Percentiles rank a stretch among this genome's conserved stretches.
Conservation (phyloP, 2,797 vertebrate genomes). For the Acridotheres tristis region DNA sequence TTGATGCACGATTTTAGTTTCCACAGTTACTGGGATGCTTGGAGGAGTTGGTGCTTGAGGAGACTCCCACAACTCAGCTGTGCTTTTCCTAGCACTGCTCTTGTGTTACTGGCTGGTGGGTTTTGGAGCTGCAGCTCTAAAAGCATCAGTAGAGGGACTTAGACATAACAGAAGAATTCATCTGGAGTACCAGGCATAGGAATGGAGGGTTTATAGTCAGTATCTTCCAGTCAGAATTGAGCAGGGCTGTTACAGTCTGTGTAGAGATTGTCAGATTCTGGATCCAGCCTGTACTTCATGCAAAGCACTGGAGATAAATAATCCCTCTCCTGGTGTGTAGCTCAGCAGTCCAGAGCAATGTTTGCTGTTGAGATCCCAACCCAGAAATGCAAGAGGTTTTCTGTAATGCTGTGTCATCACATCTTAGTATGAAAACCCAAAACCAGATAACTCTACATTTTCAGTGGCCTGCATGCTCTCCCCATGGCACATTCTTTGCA, state of each 20-base stretch:
- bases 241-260: background rate
- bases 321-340: background rate
- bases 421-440: background rate
- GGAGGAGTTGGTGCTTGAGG: background rate
- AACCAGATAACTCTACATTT: background rate
- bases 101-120: background rate
- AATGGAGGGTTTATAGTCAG: background rate
- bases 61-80: conserved; percentile 11
- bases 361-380: background rate
- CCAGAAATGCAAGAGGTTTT: background rate
- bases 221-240: background rate
- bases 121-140: background rate
- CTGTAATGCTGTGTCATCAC: fast-evolving
- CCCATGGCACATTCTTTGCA: fast-evolving
- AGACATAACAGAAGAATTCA: background rate
- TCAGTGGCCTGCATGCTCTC: background rate
- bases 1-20: background rate
- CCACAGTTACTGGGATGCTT: background rate
- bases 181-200: background rate
- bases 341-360: background rate
- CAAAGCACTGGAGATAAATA: background rate
- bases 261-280: background rate
- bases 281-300: background rate
- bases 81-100: conserved; percentile 34
- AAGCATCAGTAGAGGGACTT: background rate